Percentiles rank a stretch among this genome's conserved stretches.
These are phyloP conservation scores for Drepana arcuata DNA, from an alignment of 1,140 invertebrate genomes.

Conservation along the genomic window DNA sequence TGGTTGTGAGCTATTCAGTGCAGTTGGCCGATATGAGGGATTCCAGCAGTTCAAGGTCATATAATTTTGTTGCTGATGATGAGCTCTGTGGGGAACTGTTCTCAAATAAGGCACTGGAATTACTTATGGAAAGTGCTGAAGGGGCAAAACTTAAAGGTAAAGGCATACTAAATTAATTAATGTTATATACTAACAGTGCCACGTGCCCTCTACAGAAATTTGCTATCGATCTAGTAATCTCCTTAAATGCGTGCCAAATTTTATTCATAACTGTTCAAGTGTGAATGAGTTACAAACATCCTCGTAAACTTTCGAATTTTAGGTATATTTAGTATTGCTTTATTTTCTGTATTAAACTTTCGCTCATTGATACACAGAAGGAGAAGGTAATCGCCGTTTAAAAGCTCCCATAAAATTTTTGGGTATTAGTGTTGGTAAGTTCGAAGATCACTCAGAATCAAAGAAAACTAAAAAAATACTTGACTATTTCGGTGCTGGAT, in stretches of 20 bases:
- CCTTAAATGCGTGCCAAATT: no score
- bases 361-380: no score
- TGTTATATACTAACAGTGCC: no score
- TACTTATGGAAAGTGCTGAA: constrained; percentile 71
- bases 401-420: constrained; percentile 78
- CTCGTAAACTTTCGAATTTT: not conserved
- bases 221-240: no score
- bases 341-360: no score
- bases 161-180: no score
- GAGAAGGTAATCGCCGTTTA: constrained; percentile 49
- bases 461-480: constrained; percentile 75
- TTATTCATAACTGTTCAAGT: no score
- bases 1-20: constrained; percentile 72
- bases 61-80: constrained; percentile 75
- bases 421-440: constrained; percentile 85
- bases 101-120: constrained; percentile 71
- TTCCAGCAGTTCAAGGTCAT: constrained; percentile 73
- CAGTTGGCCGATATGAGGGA: constrained; percentile 74
- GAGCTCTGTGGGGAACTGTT: constrained; percentile 65
- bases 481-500: constrained; percentile 73
- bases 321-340: no score
- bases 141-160: constrained; percentile 45
- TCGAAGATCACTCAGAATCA: constrained; percentile 73
- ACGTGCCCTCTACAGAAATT: no score
- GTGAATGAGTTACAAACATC: no score